These are phyloP conservation scores for Venustaconcha ellipsiformis DNA, from an alignment of 1,140 invertebrate species.

Conservation along the genomic window DNA sequence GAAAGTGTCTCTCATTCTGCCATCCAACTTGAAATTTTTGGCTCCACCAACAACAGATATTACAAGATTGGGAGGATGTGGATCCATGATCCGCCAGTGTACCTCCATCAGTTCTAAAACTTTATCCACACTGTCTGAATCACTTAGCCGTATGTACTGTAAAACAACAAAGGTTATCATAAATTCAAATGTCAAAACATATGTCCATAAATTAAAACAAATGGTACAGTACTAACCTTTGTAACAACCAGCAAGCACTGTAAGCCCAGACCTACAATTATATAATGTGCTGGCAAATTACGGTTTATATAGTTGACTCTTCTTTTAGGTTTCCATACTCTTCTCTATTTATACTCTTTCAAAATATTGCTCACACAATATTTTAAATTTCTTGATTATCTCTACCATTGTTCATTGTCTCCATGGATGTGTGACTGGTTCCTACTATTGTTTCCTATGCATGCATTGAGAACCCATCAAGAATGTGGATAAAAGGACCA, in stretches of 20 bases:
- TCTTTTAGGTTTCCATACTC: too few species aligned
- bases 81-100: constrained; percentile 77
- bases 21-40: constrained; percentile 68
- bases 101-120: constrained; percentile 89
- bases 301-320: too few species aligned
- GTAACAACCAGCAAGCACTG: neutral
- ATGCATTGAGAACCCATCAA: too few species aligned
- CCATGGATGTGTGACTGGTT: too few species aligned
- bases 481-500: too few species aligned
- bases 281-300: neutral
- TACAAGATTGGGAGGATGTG: constrained; percentile 64
- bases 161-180: constrained; percentile 56
- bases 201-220: neutral
- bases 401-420: too few species aligned
- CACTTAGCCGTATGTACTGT: constrained; percentile 89
- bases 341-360: too few species aligned
- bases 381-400: too few species aligned
- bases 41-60: constrained; percentile 70
- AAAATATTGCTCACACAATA: too few species aligned
- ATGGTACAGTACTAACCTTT: neutral
- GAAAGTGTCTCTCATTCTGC: constrained; percentile 65
- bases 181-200: neutral
- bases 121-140: constrained; percentile 93
- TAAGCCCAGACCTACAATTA: neutral
- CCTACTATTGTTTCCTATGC: too few species aligned